Evolutionary conservation across 2,888 invertebrate species (phyloP).

Genomic region (Vannuccia rotundouncinata): DNA sequence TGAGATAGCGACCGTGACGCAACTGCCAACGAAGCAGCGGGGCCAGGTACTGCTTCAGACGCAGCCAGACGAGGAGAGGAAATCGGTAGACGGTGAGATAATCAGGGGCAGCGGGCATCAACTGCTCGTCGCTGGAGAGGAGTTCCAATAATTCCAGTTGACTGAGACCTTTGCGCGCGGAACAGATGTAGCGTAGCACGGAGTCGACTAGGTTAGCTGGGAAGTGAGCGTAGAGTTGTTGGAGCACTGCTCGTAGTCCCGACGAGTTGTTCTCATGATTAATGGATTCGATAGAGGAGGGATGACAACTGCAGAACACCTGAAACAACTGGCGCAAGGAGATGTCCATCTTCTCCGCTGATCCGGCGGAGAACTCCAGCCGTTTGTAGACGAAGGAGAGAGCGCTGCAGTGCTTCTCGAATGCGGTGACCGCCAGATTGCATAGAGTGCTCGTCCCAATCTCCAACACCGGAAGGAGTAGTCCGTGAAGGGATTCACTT

Average conservation of each 20-base stretch:
- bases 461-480: background rate
- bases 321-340: background rate
- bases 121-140: background rate
- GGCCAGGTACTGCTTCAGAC: background rate
- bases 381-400: conserved; percentile 12
- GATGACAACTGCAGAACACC: background rate
- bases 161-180: conserved; percentile 1
- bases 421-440: background rate
- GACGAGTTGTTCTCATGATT: background rate
- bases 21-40: conserved; percentile 4
- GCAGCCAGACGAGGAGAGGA: background rate
- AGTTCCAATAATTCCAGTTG: background rate
- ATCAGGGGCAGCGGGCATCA: background rate
- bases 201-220: background rate
- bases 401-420: background rate
- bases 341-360: background rate
- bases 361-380: background rate
- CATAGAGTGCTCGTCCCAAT: background rate
- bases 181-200: background rate
- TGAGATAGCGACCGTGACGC: background rate
- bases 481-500: background rate
- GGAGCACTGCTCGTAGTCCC: background rate
- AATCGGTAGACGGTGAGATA: background rate
- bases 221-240: background rate
- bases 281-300: background rate